These are phyloP conservation scores for Choristoneura fumiferana DNA, from an alignment of 1,140 invertebrate species.

Conservation along the genomic window DNA sequence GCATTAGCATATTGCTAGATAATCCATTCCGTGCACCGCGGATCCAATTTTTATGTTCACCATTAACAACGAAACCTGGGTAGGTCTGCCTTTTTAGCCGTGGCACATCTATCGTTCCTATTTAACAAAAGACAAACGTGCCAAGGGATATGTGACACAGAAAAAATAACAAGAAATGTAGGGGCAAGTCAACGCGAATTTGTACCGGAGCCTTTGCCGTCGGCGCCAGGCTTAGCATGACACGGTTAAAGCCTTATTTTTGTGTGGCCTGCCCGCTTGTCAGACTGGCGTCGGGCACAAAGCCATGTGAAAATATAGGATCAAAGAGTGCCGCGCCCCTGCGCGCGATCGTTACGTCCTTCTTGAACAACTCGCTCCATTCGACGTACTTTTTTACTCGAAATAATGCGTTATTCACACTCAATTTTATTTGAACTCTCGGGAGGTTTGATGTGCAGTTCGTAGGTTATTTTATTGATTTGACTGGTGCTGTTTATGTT, in stretches of 20 bases:
- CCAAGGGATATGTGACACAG: constrained; percentile 33
- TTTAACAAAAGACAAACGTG: constrained; percentile 26
- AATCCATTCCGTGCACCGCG: no score
- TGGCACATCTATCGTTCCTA: constrained; percentile 25
- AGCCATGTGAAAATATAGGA: constrained; percentile 75
- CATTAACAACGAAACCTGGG: no score
- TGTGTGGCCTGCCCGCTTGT: constrained; percentile 72
- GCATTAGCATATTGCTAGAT: no score
- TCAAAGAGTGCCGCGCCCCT: constrained; percentile 63
- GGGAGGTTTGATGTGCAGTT: no score
- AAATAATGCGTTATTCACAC: constrained; percentile 1
- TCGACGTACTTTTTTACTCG: constrained; percentile 28
- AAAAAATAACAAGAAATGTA: constrained; percentile 36
- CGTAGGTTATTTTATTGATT: no score
- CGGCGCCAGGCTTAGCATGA: constrained; percentile 74
- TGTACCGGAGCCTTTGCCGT: constrained; percentile 73
- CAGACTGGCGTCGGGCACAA: constrained; percentile 68
- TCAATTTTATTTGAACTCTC: neutral
- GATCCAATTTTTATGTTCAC: no score
- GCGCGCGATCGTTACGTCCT: constrained; percentile 42
- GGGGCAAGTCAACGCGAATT: constrained; percentile 68
- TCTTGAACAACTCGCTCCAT: constrained; percentile 6
- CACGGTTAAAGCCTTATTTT: constrained; percentile 77
- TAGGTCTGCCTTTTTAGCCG: no score
- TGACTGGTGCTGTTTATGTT: no score